Percentiles rank a stretch among this genome's conserved stretches.
Conservation (phyloP, 2,797 vertebrate species). For the Ambastaia sidthimunki region DNA sequence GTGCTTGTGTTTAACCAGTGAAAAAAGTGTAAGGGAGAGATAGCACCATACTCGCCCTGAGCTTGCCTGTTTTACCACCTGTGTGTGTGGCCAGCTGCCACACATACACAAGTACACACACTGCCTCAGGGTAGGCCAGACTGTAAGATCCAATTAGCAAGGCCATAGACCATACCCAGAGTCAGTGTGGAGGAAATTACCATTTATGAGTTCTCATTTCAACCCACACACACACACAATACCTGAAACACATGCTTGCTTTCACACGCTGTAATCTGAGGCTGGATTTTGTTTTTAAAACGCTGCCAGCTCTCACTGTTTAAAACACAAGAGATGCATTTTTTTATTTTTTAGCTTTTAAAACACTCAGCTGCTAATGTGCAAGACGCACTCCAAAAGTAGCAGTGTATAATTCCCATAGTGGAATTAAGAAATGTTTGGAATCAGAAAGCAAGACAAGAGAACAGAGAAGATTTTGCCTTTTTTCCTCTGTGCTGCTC, state of each 20-base stretch:
- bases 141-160: slow-evolving; percentile 83
- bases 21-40: slow-evolving; percentile 27
- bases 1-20: slow-evolving; percentile 24
- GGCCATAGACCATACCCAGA: slow-evolving; percentile 79
- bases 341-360: slow-evolving; percentile 22
- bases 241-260: slow-evolving; percentile 31
- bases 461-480: slow-evolving; percentile 36
- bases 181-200: slow-evolving; percentile 75
- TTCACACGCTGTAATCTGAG: slow-evolving; percentile 9
- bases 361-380: slow-evolving; percentile 29
- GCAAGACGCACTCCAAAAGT: neutral
- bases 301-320: slow-evolving; percentile 1
- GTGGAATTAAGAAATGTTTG: slow-evolving; percentile 24
- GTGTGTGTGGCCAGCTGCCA: slow-evolving; percentile 51
- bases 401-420: slow-evolving; percentile 32
- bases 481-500: slow-evolving; percentile 49
- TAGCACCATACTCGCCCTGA: slow-evolving; percentile 26
- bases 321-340: slow-evolving; percentile 22
- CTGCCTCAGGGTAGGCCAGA: slow-evolving; percentile 76
- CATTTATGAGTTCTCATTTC: slow-evolving; percentile 40
- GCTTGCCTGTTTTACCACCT: slow-evolving; percentile 54
- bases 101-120: slow-evolving; percentile 51
- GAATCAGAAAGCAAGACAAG: slow-evolving; percentile 24
- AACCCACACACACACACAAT: slow-evolving; percentile 8
- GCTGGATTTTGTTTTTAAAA: slow-evolving; percentile 19